Percentiles rank a stretch among this genome's conserved stretches.
phyloP scores from a whole-genome alignment of 2,113 vertebrate genomes.

The Epinephelus moara region DNA sequence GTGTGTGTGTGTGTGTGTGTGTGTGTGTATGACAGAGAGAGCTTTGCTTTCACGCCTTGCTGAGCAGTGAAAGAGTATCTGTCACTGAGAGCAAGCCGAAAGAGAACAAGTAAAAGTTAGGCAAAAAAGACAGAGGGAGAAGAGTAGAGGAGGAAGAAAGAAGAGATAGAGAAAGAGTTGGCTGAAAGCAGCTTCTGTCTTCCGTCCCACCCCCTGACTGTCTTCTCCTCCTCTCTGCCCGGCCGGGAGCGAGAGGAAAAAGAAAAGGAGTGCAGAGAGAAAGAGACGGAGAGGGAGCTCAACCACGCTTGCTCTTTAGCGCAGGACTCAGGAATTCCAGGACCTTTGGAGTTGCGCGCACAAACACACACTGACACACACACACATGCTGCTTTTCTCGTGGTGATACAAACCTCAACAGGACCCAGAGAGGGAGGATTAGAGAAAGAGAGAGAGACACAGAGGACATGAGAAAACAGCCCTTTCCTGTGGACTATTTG shows the following conservation, averaged over 20 bases:
- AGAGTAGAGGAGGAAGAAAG: constrained; percentile 20
- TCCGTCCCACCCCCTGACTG: constrained; percentile 76
- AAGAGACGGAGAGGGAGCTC: constrained; percentile 63
- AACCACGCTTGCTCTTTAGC: constrained; percentile 67
- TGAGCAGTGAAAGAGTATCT: constrained; percentile 67
- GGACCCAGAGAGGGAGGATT: constrained; percentile 41
- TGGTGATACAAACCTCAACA: constrained; percentile 53
- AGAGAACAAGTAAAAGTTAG: constrained; percentile 64
- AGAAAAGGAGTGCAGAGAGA: constrained; percentile 65
- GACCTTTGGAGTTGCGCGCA: constrained; percentile 74
- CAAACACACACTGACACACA: constrained; percentile 15
- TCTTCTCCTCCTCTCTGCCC: constrained; percentile 75
- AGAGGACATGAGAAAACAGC: constrained; percentile 25
- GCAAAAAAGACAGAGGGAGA: constrained; percentile 24
- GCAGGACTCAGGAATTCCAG: constrained; percentile 78
- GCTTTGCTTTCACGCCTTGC: constrained; percentile 64
- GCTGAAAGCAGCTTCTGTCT: constrained; percentile 75
- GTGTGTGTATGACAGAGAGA: constrained; percentile 34
- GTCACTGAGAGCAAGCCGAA: constrained; percentile 56
- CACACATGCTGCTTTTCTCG: constrained; percentile 46
- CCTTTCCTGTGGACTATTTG: constrained; percentile 72
- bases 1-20: constrained; percentile 4
- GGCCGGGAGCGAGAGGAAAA: constrained; percentile 58
- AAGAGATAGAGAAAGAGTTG: constrained; percentile 63
- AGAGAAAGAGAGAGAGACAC: constrained; percentile 27